Evolutionary conservation across 2,113 vertebrate genomes (phyloP), one percentile per base, ranked within the genome.

Genomic region (Dicerorhinus sumatrensis): DNA sequence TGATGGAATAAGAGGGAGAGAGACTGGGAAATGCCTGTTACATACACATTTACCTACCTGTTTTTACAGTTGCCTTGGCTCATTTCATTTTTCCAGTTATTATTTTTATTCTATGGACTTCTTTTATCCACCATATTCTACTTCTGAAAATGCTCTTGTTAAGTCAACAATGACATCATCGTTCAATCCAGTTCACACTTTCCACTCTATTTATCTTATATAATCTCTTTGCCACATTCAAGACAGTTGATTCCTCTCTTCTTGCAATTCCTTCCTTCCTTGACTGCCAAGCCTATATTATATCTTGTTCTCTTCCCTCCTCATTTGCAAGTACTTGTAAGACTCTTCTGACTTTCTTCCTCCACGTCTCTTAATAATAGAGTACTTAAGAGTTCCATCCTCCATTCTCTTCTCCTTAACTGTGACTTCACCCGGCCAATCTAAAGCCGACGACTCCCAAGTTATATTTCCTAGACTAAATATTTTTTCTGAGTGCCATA

Each of bases 151-250:
- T 72, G 25, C 6, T 87, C 25, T 76, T 86, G 31, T 83, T 84
- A 92, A 60, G 7, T 77, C 60, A 94, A 77, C 48, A 93, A 39
- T 80, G 69, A 65, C 36, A 89, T 80, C 54, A 63, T 70, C 18
- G 0, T 82, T 90, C 29, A 95, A 23, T 60, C 23, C 29, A 51
- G 42, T 84, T 89, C 46, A 67, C n/a, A 83, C 31, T 92, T 90
- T 46, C n/a, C 27, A 70, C 25, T 83, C 23, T n/a, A 13, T 33
- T 84, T 89, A 83, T 39, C 27, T 89, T 92, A 56, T 67, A 58
- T 42, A 72, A 65, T 92, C 31, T 87, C 48, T 92, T 91, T 92
- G 69, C 60, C 76, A 81, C 58, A 56, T 76, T 96, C 76, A 90
- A 25, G 20, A 51, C 6, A 54, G 48, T 27, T 39, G 33, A 51